phyloP scores from a whole-genome alignment of 2,797 vertebrate species.

The Cichlasoma orientale region DNA sequence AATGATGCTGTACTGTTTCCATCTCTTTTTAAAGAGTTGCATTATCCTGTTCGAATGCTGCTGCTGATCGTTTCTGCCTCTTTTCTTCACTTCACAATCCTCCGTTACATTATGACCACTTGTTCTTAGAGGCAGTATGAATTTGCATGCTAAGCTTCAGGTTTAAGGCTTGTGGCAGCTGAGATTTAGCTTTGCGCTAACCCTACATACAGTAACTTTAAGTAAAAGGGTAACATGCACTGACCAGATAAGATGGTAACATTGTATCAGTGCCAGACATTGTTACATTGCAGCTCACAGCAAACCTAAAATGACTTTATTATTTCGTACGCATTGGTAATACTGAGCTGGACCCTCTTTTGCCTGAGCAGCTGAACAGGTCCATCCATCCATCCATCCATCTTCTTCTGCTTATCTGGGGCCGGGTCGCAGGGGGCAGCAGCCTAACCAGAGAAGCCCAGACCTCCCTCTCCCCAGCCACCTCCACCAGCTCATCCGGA shows the following conservation, averaged over 20 bases:
- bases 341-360: too few relatives aligned
- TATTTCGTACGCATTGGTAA: too few relatives aligned
- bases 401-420: too few relatives aligned
- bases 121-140: not conserved
- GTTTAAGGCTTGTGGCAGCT: not conserved
- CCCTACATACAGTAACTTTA: not conserved
- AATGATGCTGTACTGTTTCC: constrained; percentile 9
- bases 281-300: not conserved
- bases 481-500: too few relatives aligned
- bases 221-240: not conserved
- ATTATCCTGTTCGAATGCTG: constrained; percentile 27
- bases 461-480: too few relatives aligned
- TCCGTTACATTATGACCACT: too few relatives aligned
- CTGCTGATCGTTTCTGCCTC: constrained; percentile 18
- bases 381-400: too few relatives aligned
- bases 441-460: too few relatives aligned
- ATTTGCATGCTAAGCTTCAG: not conserved
- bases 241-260: not conserved
- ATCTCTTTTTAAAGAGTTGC: constrained; percentile 8
- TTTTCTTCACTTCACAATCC: not conserved
- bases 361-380: too few relatives aligned
- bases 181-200: not conserved
- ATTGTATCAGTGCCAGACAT: not conserved
- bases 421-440: too few relatives aligned
- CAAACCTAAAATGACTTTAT: not conserved